These are phyloP conservation scores for Troides aeacus DNA, from an alignment of 2,888 invertebrate species.

Conservation along the genomic window DNA sequence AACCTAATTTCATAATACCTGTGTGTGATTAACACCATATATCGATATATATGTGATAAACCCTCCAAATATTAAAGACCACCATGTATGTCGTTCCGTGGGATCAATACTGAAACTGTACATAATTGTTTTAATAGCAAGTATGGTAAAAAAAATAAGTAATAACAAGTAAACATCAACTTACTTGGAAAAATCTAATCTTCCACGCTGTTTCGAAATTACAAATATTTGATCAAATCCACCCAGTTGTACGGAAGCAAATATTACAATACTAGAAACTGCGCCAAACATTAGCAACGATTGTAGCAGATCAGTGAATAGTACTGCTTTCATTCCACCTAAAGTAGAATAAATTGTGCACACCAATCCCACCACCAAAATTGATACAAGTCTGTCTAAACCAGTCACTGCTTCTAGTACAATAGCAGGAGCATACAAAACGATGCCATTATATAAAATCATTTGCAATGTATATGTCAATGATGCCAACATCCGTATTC, in stretches of 20 bases:
- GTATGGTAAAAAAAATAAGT: neutral
- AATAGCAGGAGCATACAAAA: conserved; percentile 95
- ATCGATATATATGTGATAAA: conserved; percentile 88
- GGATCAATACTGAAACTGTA: conserved; percentile 87
- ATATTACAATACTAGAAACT: conserved; percentile 88
- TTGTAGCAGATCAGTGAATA: conserved; percentile 92
- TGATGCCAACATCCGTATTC: conserved; percentile 88
- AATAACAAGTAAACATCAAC: conserved; percentile 33
- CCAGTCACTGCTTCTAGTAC: conserved; percentile 93
- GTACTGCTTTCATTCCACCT: conserved; percentile 95
- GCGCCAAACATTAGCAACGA: conserved; percentile 92
- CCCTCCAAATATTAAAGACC: conserved; percentile 90
- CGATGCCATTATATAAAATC: conserved; percentile 94
- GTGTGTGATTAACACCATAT: conserved; percentile 94
- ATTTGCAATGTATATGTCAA: conserved; percentile 93
- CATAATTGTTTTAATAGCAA: neutral
- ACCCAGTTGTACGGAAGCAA: conserved; percentile 84
- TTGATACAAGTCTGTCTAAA: conserved; percentile 85
- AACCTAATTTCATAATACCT: conserved; percentile 45
- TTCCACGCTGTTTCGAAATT: conserved; percentile 83
- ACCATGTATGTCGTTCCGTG: conserved; percentile 90
- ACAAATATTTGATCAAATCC: conserved; percentile 86
- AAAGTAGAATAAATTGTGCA: conserved; percentile 93
- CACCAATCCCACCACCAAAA: conserved; percentile 86
- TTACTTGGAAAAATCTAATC: conserved; percentile 86